Conservation (phyloP, 1,140 invertebrate species). For the Drosophila bocqueti region DNA sequence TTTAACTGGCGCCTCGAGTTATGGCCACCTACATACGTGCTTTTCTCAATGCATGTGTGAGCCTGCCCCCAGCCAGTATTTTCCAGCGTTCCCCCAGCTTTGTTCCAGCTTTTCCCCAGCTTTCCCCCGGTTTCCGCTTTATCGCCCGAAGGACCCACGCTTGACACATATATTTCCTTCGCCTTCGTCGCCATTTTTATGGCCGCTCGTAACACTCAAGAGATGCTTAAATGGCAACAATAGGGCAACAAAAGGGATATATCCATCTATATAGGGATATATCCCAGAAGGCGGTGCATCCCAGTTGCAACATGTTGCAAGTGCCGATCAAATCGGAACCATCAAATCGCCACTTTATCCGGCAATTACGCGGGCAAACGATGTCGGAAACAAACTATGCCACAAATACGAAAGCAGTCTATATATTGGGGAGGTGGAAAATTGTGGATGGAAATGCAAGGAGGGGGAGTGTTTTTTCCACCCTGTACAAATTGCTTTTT, state of each 20-base stretch:
- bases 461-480: background rate
- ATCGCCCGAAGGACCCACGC: conserved; percentile 33
- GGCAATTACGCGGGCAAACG: conserved; percentile 68
- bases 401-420: background rate
- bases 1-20: conserved; percentile 59
- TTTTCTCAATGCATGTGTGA: conserved; percentile 12
- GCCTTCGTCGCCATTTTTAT: conserved; percentile 20
- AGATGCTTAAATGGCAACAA: conserved; percentile 52
- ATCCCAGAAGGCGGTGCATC: conserved; percentile 4
- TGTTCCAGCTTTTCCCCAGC: background rate
- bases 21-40: conserved; percentile 25
- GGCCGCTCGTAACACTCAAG: conserved; percentile 47
- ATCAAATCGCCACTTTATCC: conserved; percentile 78
- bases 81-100: background rate
- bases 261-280: background rate
- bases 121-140: conserved; percentile 9
- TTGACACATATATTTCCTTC: conserved; percentile 30
- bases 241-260: conserved; percentile 23
- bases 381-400: conserved; percentile 46
- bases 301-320: conserved; percentile 66
- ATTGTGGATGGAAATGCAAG: background rate
- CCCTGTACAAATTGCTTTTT: conserved; percentile 29
- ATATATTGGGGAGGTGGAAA: background rate
- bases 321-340: conserved; percentile 31
- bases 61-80: background rate